phyloP scores from a whole-genome alignment of 2,113 vertebrate genomes.

The Piaya cayana region DNA sequence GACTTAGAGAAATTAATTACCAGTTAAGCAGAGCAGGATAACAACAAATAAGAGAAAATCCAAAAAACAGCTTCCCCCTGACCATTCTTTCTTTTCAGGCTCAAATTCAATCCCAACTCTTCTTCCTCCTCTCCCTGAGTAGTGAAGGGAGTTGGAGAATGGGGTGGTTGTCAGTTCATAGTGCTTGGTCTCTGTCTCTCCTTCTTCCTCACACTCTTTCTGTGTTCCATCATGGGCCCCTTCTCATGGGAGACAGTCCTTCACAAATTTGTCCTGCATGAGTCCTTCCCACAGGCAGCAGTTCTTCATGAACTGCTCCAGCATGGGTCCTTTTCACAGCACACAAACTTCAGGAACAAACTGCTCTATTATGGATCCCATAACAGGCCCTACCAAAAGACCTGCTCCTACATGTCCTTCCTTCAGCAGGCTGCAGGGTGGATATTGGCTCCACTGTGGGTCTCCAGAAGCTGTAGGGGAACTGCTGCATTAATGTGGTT shows the following conservation, averaged over 20 bases:
- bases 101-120: not conserved
- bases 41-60: not conserved
- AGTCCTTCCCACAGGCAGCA: not conserved
- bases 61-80: not conserved
- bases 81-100: not conserved
- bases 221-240: not conserved
- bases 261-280: not conserved
- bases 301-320: not conserved
- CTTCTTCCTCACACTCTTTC: not conserved
- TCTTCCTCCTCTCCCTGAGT: not conserved
- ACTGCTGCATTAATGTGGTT: not conserved
- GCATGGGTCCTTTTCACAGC: rapidly evolving
- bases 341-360: not conserved
- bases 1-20: not conserved
- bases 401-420: not conserved
- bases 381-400: not conserved
- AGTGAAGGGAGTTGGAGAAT: not conserved
- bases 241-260: not conserved
- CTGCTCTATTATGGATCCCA: not conserved
- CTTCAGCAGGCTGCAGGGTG: not conserved
- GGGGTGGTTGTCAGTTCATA: rapidly evolving
- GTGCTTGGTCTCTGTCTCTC: not conserved
- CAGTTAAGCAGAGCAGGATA: not conserved
- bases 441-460: not conserved
- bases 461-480: not conserved